These are phyloP conservation scores for Eurystomus gularis DNA, from an alignment of 2,113 vertebrate species.

Conservation along the genomic window DNA sequence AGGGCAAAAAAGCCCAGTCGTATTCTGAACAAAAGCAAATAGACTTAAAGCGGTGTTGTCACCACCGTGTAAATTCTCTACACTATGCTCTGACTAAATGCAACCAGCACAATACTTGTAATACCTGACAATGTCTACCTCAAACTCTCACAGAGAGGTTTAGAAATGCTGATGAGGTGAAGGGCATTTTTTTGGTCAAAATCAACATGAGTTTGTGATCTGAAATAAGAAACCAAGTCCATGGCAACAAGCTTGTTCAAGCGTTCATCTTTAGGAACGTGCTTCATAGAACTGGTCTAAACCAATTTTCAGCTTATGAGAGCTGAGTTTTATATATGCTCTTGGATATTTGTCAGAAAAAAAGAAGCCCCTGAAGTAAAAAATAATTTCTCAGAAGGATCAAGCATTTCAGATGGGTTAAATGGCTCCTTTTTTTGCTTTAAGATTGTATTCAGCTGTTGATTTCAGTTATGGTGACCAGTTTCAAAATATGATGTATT, in stretches of 20 bases:
- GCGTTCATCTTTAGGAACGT: neutral
- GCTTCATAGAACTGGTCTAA: neutral
- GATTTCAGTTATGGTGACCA: neutral
- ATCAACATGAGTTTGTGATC: neutral
- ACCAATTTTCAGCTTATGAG: neutral
- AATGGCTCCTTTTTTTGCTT: neutral
- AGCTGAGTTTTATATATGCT: neutral
- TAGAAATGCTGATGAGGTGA: neutral
- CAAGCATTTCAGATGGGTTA: neutral
- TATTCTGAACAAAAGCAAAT: conserved; percentile 1
- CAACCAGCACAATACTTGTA: neutral
- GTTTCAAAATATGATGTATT: neutral
- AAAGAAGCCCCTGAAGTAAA: neutral
- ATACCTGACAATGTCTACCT: neutral
- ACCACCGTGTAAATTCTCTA: neutral
- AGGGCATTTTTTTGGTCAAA: neutral
- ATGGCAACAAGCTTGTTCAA: neutral
- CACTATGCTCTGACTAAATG: neutral
- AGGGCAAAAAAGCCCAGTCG: neutral
- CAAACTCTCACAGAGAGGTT: neutral
- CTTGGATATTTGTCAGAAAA: neutral
- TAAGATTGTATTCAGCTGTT: neutral
- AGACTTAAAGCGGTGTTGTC: neutral
- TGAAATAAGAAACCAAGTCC: neutral
- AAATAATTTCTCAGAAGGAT: neutral